Evolutionary conservation across 2,113 vertebrate species (phyloP), one percentile per base, ranked within the genome.

Genomic region (Myotis yumanensis): DNA sequence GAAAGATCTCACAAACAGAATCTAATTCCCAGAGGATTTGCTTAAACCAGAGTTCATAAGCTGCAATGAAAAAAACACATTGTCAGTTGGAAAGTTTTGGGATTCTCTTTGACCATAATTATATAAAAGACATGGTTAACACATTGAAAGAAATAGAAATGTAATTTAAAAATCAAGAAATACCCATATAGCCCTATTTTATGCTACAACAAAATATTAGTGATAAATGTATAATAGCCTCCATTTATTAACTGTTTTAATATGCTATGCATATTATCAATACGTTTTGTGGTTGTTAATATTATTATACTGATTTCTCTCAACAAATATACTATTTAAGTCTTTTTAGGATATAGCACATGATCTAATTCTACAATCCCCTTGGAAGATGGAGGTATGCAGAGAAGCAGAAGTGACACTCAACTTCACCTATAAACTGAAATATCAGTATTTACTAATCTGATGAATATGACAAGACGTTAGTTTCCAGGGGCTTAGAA

Each of bases 31-130:
- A 99, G 64, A 99, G 97, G 94, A 99, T 99, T 97, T 99, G 99
- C 97, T 99, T 99, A 98, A 99, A 99, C 99, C 99, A 99, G 83
- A 99, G 99, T 96, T 99, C 99, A 96, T 99, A 99, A 80, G 98
- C 99, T 99, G 96, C 23, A 96, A 97, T 4, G 57, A 95, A 71
- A 96, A 97, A 52, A 97, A 96, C 37, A 1, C 10, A 69, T 9
- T 23, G 7, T 96, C 90, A 97, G 8, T n/a, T 22, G 15, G 4
- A 77, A 92, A 43, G 22, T 88, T 80, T 52, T 35, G 35, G 32
- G 6, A 48, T 11, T 0, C 11, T 94, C 51, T 94, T 80, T 83
- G 22, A 57, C 2, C n/a, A 72, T 30, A 90, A 66, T 76, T 64
- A 48, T 3, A 40, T n/a, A 7, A 71, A 51, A 90, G 1, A 59